Conservation (phyloP, 1,140 invertebrate species). For the Pentalonia nigronervosa region DNA sequence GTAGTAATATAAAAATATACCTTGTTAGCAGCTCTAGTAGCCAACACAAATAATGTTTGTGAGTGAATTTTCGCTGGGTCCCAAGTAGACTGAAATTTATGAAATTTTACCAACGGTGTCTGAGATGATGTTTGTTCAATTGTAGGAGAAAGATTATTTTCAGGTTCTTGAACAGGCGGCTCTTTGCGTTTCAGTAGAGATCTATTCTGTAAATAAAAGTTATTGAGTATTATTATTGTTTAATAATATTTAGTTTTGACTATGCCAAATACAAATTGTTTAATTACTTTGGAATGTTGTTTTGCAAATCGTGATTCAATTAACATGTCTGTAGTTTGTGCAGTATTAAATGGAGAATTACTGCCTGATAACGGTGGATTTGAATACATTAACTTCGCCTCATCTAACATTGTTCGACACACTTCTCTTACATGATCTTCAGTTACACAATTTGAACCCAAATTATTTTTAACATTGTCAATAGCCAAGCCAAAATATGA, state of each 20-base stretch:
- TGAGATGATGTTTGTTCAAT: constrained; percentile 65
- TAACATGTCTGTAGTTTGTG: constrained; percentile 50
- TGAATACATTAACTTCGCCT: constrained; percentile 75
- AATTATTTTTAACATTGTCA: constrained; percentile 78
- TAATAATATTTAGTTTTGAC: neutral
- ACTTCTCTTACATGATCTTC: constrained; percentile 79
- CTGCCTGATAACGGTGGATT: constrained; percentile 64
- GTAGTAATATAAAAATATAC: neutral
- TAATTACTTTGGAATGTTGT: constrained; percentile 54
- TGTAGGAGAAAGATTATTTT: constrained; percentile 66
- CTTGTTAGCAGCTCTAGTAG: constrained; percentile 61
- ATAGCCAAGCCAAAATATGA: constrained; percentile 81
- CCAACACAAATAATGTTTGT: constrained; percentile 79
- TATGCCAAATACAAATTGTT: neutral
- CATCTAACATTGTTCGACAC: constrained; percentile 79
- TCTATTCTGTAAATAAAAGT: constrained; percentile 65
- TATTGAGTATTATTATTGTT: neutral
- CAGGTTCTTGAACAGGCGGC: constrained; percentile 65
- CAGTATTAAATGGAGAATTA: constrained; percentile 63
- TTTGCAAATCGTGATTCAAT: constrained; percentile 59
- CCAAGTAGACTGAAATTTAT: constrained; percentile 70
- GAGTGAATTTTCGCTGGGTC: constrained; percentile 74
- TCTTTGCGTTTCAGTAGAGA: constrained; percentile 70
- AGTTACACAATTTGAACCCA: constrained; percentile 74
- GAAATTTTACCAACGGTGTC: constrained; percentile 60